Percentiles rank a stretch among this genome's conserved stretches.
phyloP scores from a whole-genome alignment of 92 coral and sea anemone genomes.

The Palythoa grandis region DNA sequence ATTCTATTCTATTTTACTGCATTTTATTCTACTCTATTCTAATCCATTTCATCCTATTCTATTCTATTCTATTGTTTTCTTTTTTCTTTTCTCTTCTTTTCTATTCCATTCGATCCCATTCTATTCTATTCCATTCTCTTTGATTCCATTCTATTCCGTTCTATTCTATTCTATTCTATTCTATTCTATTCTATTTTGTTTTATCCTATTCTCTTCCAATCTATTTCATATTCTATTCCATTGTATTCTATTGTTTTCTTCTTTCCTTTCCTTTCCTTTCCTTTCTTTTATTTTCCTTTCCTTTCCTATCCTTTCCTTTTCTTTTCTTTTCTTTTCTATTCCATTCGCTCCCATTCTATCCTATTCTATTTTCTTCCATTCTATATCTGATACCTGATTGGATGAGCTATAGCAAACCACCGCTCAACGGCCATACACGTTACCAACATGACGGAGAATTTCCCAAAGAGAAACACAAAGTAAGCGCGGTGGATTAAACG shows the following conservation, averaged over 20 bases:
- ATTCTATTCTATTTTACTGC: too few species aligned
- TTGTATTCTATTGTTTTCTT: too few species aligned
- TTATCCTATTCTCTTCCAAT: too few species aligned
- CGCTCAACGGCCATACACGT: constrained; percentile 41
- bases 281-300: not conserved
- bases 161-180: too few species aligned
- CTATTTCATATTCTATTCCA: too few species aligned
- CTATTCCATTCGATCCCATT: too few species aligned
- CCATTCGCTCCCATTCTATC: not conserved
- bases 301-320: not conserved
- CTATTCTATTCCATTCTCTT: not conserved
- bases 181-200: too few species aligned
- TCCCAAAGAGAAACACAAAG: constrained; percentile 39
- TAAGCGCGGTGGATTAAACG: constrained; percentile 30
- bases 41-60: too few species aligned
- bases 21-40: too few species aligned
- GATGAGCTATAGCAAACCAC: constrained; percentile 41
- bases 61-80: too few species aligned
- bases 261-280: too few species aligned
- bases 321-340: not conserved
- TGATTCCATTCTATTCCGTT: not conserved
- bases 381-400: constrained; percentile 18
- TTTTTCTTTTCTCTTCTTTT: too few species aligned
- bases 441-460: constrained; percentile 34
- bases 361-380: not conserved